These are phyloP conservation scores for Euclidia mi DNA, from an alignment of 2,888 invertebrate genomes.

Conservation along the genomic window DNA sequence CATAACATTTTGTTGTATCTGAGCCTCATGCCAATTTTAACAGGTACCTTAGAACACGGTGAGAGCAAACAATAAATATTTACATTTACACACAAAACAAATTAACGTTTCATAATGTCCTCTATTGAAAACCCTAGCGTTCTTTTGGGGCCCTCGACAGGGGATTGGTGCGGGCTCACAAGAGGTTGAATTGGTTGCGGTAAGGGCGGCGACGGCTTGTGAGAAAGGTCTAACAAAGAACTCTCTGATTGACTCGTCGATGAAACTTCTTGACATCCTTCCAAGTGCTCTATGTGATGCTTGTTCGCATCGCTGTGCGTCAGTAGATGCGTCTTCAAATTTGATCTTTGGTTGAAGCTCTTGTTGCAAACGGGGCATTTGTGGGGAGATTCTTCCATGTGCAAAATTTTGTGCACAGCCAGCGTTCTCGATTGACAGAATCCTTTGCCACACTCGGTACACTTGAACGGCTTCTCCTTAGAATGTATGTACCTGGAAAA, in stretches of 20 bases:
- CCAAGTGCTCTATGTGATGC: slow-evolving; percentile 85
- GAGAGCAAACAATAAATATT: slow-evolving; percentile 57
- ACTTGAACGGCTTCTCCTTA: slow-evolving; percentile 99
- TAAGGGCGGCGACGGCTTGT: slow-evolving; percentile 82
- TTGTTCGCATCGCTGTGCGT: slow-evolving; percentile 94
- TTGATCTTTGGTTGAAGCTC: slow-evolving; percentile 97
- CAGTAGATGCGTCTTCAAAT: slow-evolving; percentile 96
- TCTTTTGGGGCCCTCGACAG: slow-evolving; percentile 80
- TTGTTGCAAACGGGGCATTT: slow-evolving; percentile 97
- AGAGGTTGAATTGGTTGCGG: slow-evolving; percentile 69
- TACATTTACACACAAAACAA: slow-evolving; percentile 43
- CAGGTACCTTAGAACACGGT: slow-evolving; percentile 48
- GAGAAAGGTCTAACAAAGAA: slow-evolving; percentile 90
- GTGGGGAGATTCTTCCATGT: slow-evolving; percentile 98
- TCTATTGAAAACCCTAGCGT: slow-evolving; percentile 95
- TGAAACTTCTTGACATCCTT: slow-evolving; percentile 88
- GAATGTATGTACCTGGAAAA: slow-evolving; percentile 98
- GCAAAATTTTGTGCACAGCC: slow-evolving; percentile 98
- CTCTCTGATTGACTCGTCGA: slow-evolving; percentile 87
- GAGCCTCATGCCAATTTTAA: slow-evolving; percentile 51
- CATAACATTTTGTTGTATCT: slow-evolving; percentile 45
- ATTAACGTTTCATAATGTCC: slow-evolving; percentile 96
- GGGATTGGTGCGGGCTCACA: slow-evolving; percentile 74
- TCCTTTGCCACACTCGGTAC: slow-evolving; percentile 98
- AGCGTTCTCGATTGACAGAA: slow-evolving; percentile 99